Evolutionary conservation across 2,113 vertebrate genomes (phyloP), one percentile per base, ranked within the genome.

Genomic region (Copsychus sechellarum): DNA sequence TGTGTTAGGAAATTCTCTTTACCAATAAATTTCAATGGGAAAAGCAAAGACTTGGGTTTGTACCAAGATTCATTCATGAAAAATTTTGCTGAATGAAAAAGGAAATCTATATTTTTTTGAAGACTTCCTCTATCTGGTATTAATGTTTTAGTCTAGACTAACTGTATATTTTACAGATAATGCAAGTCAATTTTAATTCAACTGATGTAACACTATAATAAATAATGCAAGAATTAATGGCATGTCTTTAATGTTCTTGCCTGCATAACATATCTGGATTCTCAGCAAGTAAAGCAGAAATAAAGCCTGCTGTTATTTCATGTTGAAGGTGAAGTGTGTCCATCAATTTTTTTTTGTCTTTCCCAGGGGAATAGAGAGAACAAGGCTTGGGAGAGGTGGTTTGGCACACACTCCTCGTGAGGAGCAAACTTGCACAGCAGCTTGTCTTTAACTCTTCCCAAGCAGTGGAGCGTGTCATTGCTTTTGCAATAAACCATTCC

Each of bases 21-120:
- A 86, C 51, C 57, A 50, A 60, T 47, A 43, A 19, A 65, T 58
- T 69, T 91, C 36, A 48, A 8, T 60, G 85, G 64, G 56, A 60
- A 93, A 87, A 87, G 26, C 43, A 78, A 56, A 76, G 18, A 24
- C 3, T 5, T 28, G 33, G 8, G 9, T 65, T 74, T 81, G 4
- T 72, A 73, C 67, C 78, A 67, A 70, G 56, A 31, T 40, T 96
- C 79, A 93, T 97, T 96, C 86, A 96, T 88, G 51, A 90, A 94
- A 94, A 93, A 33, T 11, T 51, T 34, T 88, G 5, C 62, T 90
- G 54, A 86, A 78, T 78, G 64, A 92, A 81, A 83, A 85, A 79
- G 18, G 51, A 84, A 81, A 79, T 72, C 3, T 66, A 12, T 12
- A 4, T 0, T 10, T 74, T 80, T 92, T 74, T 0, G 4, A 67